Evolutionary conservation across 1,140 invertebrate species (phyloP), one percentile per base, ranked within the genome.

Genomic region (Caenorhabditis briggsae): DNA sequence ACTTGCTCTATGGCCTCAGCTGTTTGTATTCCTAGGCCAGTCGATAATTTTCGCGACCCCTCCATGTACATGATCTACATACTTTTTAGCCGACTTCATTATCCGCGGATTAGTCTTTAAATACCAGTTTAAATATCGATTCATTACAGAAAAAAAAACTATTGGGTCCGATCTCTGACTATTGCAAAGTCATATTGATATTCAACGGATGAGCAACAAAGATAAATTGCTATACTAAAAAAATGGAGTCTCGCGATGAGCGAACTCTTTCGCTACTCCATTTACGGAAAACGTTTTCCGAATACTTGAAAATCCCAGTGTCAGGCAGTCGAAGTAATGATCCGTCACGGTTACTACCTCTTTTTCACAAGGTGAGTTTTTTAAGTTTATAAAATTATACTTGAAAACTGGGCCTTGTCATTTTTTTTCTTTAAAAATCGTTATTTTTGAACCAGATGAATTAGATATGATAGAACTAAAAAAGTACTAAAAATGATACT

Each of bases 261-360:
- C 86, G 88, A n/a, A 88, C 88, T 18, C 74, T 98, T 65, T 97
- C 97, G 59, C 94, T 99, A 16, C 97, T 96, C 95, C 97, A 98
- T 91, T 94, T 99, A 5, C 96, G 97, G 90, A 98, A 98, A 93
- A 94, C 98, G 12, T 98, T 98, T 93, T 95, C 96, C 33, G 97
- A 98, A 91, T 87, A 85, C 58, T 46, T 87, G 18, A 90, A 90
- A 83, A 87, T 88, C n/a, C 86, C 70, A n/a, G 48, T 88, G 41
- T 58, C 56, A n/a, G 92, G 90, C 58, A 88, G 89, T 16, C 91
- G 56, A 90, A 91, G 48, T 96, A 98, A 93, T 95, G 95, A 97
- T 93, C 94, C 99, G 0, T 98, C 98, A 93, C 97, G 97, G 93
- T 98, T 99, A 96, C 94, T 99, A 90, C 97, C 97, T 59, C 94